Conservation (phyloP, 2,888 invertebrate genomes). For the Hemistola chrysoprasaria region DNA sequence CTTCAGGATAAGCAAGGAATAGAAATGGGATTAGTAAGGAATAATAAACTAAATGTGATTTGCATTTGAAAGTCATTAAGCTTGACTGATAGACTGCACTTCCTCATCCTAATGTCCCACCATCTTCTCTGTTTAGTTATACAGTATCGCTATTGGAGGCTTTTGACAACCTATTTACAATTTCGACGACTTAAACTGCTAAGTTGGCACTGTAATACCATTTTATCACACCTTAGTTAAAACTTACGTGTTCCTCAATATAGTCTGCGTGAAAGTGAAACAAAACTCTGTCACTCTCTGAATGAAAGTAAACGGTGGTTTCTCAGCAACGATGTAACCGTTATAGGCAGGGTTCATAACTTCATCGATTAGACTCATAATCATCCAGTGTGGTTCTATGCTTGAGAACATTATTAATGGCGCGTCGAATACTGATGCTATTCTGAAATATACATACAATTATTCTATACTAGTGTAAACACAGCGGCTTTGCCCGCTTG, state of each 20-base stretch:
- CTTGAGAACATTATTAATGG: constrained; percentile 45
- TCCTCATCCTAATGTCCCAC: too few relatives aligned
- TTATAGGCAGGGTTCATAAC: constrained; percentile 51
- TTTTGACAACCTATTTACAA: too few relatives aligned
- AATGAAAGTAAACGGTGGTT: constrained; percentile 38
- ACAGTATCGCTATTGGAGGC: too few relatives aligned
- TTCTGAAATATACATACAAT: constrained; percentile 1
- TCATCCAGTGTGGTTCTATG: constrained; percentile 39
- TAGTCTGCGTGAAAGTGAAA: constrained; percentile 3
- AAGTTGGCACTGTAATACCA: not conserved
- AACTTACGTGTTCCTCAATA: constrained; percentile 4
- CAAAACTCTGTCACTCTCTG: constrained; percentile 36
- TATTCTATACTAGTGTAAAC: too few relatives aligned
- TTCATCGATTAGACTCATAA: constrained; percentile 43
- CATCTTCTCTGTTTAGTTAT: too few relatives aligned
- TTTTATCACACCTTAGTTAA: not conserved
- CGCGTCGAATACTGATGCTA: constrained; percentile 28
- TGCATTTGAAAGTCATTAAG: too few relatives aligned
- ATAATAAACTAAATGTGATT: too few relatives aligned
- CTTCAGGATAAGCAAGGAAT: too few relatives aligned
- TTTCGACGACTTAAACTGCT: not conserved
- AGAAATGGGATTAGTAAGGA: too few relatives aligned
- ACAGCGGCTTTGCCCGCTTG: too few relatives aligned
- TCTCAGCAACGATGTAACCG: constrained; percentile 30
- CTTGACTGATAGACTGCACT: too few relatives aligned